Conservation (phyloP, 2,888 invertebrate genomes). For the Rugalucina vietnamica region DNA sequence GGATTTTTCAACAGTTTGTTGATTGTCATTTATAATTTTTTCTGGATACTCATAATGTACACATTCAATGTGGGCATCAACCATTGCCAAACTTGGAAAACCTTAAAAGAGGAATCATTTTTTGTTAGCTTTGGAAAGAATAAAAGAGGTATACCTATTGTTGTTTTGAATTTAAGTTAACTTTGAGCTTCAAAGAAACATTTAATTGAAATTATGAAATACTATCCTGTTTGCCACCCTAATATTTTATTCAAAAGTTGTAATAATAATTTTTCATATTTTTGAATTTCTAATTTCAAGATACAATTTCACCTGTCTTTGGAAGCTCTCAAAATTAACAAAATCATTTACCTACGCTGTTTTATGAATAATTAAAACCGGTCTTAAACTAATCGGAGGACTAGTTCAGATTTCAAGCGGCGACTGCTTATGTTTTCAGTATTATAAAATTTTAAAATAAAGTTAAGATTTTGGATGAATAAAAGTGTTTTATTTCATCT, state of each 20-base stretch:
- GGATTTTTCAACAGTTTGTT: neutral
- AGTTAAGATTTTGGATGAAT: neutral
- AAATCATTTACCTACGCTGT: neutral
- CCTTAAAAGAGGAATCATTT: too few species aligned
- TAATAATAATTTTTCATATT: neutral
- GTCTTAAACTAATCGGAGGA: neutral
- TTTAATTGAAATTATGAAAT: slow-evolving; percentile 7
- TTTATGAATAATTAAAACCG: neutral
- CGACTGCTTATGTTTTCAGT: slow-evolving; percentile 1
- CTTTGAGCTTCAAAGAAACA: too few species aligned
- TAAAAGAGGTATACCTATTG: too few species aligned
- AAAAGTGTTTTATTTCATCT: slow-evolving; percentile 3
- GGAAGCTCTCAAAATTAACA: too few species aligned
- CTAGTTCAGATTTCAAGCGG: neutral
- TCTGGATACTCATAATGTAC: too few species aligned
- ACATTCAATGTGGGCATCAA: too few species aligned
- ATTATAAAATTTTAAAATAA: neutral
- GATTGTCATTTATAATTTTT: too few species aligned
- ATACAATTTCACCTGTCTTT: neutral
- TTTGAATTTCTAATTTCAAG: neutral
- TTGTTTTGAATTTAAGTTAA: too few species aligned
- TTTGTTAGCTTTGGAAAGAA: too few species aligned
- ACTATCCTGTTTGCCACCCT: neutral
- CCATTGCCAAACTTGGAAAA: too few species aligned
- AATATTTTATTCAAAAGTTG: neutral